phyloP scores from a whole-genome alignment of 2,797 vertebrate genomes.

The Malacoctenus gilli region DNA sequence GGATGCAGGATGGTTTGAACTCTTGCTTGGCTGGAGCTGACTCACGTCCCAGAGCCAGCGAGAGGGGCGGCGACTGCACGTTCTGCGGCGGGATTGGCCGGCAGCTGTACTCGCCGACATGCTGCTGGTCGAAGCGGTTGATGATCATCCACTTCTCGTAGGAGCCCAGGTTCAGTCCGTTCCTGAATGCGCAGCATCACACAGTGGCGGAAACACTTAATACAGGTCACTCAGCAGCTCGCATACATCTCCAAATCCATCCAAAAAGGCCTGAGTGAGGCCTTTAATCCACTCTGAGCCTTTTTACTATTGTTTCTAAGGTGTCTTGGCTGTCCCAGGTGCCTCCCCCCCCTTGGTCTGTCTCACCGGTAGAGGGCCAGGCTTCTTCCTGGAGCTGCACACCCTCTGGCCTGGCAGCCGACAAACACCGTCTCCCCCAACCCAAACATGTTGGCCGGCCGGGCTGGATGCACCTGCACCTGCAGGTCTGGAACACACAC shows the following conservation, averaged over 20 bases:
- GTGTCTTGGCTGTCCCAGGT: too few species aligned
- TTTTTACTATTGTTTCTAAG: too few species aligned
- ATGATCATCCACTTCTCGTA: conserved; percentile 77
- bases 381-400: conserved; percentile 75
- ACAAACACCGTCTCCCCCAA: conserved; percentile 81
- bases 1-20: too few species aligned
- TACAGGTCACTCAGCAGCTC: too few species aligned
- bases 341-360: too few species aligned
- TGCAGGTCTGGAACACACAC: conserved; percentile 76
- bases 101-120: conserved; percentile 78
- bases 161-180: conserved; percentile 79
- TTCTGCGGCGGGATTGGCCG: conserved; percentile 81
- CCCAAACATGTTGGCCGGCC: conserved; percentile 78
- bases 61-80: conserved; percentile 73
- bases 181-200: conserved; percentile 47
- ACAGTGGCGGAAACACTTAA: background rate
- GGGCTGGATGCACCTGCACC: conserved; percentile 78
- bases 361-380: conserved; percentile 78
- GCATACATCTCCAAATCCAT: too few species aligned
- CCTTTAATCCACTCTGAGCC: too few species aligned
- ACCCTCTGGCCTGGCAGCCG: conserved; percentile 79
- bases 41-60: conserved; percentile 79
- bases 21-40: conserved; percentile 25
- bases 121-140: conserved; percentile 76
- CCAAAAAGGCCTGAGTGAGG: too few species aligned